Conservation (phyloP, 2,113 vertebrate species). For the Sterrhoptilus dennistouni region DNA sequence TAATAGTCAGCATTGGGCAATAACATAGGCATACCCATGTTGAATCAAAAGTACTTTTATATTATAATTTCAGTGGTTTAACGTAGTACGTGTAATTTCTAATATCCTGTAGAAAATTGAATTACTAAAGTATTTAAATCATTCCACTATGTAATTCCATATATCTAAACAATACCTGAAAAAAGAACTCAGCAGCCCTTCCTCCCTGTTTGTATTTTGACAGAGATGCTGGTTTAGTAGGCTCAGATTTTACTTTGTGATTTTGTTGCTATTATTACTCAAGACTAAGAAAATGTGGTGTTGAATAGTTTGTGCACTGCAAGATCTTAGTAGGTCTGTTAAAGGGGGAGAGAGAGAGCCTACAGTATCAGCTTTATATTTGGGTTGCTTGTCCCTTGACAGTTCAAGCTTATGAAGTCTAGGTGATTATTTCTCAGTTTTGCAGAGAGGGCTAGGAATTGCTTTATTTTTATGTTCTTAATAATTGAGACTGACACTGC, state of each 20-base stretch:
- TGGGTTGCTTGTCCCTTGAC: background rate
- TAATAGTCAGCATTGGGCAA: background rate
- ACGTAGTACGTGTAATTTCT: background rate
- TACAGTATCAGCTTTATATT: background rate
- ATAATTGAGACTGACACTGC: background rate
- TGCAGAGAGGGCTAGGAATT: background rate
- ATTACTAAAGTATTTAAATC: background rate
- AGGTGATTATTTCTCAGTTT: background rate
- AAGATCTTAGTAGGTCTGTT: background rate
- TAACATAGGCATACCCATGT: background rate
- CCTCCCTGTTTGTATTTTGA: background rate
- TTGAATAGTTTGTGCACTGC: background rate
- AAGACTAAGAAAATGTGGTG: background rate
- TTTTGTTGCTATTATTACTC: background rate
- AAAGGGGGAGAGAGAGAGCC: background rate
- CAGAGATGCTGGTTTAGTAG: background rate
- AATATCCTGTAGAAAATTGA: background rate
- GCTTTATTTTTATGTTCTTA: background rate
- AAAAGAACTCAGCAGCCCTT: background rate
- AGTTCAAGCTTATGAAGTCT: background rate
- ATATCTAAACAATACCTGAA: background rate
- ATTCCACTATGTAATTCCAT: background rate
- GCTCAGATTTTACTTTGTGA: background rate
- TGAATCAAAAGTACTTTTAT: background rate
- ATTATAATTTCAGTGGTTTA: background rate